phyloP scores from a whole-genome alignment of 2,888 invertebrate species.

The Rotaria macrura region DNA sequence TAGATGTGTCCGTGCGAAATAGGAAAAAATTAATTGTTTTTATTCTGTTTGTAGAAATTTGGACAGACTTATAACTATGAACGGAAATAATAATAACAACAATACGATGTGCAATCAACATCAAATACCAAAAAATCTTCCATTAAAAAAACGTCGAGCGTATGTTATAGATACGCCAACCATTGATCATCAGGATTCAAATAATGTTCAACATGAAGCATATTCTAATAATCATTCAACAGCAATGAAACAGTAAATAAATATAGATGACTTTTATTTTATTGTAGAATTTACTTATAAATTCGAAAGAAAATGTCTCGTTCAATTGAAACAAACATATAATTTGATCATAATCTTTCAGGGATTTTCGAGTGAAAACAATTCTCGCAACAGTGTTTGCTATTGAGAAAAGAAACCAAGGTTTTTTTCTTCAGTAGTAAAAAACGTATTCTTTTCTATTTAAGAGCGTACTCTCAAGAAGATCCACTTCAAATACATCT shows the following conservation, averaged over 20 bases:
- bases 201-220: background rate
- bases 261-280: background rate
- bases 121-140: constrained; percentile 1
- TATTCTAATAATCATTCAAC: background rate
- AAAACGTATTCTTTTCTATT: too few species aligned
- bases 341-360: too few species aligned
- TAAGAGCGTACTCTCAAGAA: background rate
- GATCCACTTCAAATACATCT: background rate
- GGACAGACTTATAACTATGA: background rate
- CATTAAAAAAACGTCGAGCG: constrained; percentile 5
- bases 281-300: too few species aligned
- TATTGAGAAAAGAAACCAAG: too few species aligned
- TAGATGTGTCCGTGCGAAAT: background rate
- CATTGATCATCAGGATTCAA: background rate
- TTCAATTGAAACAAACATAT: too few species aligned
- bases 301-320: too few species aligned
- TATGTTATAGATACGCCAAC: background rate
- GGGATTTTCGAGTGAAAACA: too few species aligned
- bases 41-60: background rate
- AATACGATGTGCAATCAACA: background rate
- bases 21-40: background rate
- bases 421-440: background rate
- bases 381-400: too few species aligned
- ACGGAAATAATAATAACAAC: background rate
- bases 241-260: background rate